phyloP scores from a whole-genome alignment of 2,888 invertebrate species.

The Hesperia comma region DNA sequence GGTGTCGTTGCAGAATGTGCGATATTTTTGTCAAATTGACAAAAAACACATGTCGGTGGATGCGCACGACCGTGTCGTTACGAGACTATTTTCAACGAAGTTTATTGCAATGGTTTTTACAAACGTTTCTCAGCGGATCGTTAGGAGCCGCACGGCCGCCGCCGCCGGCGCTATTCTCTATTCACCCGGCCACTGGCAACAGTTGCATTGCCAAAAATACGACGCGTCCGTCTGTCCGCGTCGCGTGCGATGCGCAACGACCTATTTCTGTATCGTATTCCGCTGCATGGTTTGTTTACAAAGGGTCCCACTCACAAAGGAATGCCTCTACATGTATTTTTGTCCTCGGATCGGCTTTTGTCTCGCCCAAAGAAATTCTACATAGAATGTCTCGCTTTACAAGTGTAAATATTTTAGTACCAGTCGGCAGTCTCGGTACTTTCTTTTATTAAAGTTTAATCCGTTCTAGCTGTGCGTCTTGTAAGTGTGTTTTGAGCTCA shows the following conservation, averaged over 20 bases:
- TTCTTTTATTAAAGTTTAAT: constrained; percentile 17
- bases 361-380: constrained; percentile 35
- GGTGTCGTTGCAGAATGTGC: not conserved
- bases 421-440: constrained; percentile 1
- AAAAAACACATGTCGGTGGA: constrained; percentile 1
- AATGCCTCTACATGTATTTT: constrained; percentile 37
- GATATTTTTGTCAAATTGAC: not conserved
- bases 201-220: constrained; percentile 48
- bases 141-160: constrained; percentile 20
- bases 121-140: constrained; percentile 14
- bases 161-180: constrained; percentile 28
- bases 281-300: constrained; percentile 59
- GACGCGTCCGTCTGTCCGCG: constrained; percentile 39
- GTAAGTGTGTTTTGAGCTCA: not conserved
- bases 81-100: not conserved
- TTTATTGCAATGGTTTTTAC: constrained; percentile 14
- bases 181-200: constrained; percentile 38
- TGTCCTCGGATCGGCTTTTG: constrained; percentile 36
- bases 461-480: constrained; percentile 2
- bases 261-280: constrained; percentile 41
- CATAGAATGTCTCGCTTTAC: constrained; percentile 21
- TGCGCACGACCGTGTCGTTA: not conserved
- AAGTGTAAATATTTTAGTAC: constrained; percentile 20
- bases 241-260: constrained; percentile 36
- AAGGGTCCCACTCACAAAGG: constrained; percentile 54